phyloP scores from a whole-genome alignment of 2,888 invertebrate genomes.

The Zaprionus obscuricornis region DNA sequence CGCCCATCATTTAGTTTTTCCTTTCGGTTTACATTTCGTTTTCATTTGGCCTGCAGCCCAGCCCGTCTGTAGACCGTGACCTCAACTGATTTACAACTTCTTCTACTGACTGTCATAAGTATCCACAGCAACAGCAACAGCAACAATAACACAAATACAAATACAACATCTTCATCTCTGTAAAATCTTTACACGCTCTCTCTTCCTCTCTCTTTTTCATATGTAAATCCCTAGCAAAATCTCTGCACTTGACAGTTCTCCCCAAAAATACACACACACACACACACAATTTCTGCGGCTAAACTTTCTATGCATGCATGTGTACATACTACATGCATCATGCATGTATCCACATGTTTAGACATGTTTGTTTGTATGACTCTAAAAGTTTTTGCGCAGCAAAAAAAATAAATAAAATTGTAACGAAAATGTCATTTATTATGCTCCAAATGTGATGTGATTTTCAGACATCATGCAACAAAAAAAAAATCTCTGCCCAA shows the following conservation, averaged over 20 bases:
- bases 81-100: slow-evolving; percentile 55
- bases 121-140: slow-evolving; percentile 6
- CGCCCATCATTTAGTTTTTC: too few species aligned
- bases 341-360: neutral
- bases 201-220: too few species aligned
- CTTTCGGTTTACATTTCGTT: slow-evolving; percentile 35
- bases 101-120: slow-evolving; percentile 18
- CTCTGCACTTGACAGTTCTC: slow-evolving; percentile 37
- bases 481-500: too few species aligned
- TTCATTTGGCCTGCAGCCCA: slow-evolving; percentile 40
- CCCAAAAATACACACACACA: slow-evolving; percentile 13
- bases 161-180: slow-evolving; percentile 17
- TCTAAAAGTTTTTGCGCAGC: slow-evolving; percentile 55
- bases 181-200: too few species aligned
- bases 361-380: slow-evolving; percentile 12
- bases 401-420: neutral
- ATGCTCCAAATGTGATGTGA: slow-evolving; percentile 55
- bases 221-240: slow-evolving; percentile 14
- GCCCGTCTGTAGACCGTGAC: slow-evolving; percentile 53
- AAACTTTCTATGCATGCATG: too few species aligned
- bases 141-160: neutral
- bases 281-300: neutral
- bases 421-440: slow-evolving; percentile 66
- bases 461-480: slow-evolving; percentile 25
- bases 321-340: neutral